Percentiles rank a stretch among this genome's conserved stretches.
Evolutionary conservation across 2,797 vertebrate species (phyloP).

Genomic region (Periophthalmus magnuspinnatus): DNA sequence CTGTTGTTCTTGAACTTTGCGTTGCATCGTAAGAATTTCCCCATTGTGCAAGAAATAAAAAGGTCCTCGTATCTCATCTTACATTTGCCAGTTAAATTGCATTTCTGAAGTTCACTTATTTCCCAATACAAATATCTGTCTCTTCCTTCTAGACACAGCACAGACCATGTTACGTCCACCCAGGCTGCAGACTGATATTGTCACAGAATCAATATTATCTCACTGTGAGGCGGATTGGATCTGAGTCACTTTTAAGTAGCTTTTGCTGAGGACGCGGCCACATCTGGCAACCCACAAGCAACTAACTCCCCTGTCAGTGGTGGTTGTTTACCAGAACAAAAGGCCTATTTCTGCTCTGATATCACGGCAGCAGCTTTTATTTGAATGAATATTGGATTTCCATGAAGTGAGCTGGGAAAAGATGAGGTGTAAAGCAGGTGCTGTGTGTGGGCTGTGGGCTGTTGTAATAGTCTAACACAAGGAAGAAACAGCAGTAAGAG

Average conservation of each 20-base stretch:
- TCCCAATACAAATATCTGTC: no score
- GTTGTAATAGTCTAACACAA: background rate
- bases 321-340: conserved; percentile 11
- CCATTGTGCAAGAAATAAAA: no score
- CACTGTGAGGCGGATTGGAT: background rate
- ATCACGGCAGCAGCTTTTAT: background rate
- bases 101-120: no score
- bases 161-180: background rate
- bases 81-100: no score
- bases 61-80: no score
- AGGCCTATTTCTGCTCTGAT: conserved; percentile 6
- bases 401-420: background rate
- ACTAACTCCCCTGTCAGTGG: background rate
- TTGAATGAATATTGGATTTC: conserved; percentile 31
- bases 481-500: background rate
- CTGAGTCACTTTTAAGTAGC: background rate
- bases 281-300: conserved; percentile 3
- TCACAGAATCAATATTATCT: conserved; percentile 1
- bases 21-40: no score
- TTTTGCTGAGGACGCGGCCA: background rate
- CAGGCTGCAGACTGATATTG: background rate
- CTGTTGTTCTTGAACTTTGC: no score
- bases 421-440: conserved; percentile 8
- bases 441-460: conserved; percentile 14
- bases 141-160: no score